Conservation (phyloP, 2,888 invertebrate species). For the Congeria kusceri region DNA sequence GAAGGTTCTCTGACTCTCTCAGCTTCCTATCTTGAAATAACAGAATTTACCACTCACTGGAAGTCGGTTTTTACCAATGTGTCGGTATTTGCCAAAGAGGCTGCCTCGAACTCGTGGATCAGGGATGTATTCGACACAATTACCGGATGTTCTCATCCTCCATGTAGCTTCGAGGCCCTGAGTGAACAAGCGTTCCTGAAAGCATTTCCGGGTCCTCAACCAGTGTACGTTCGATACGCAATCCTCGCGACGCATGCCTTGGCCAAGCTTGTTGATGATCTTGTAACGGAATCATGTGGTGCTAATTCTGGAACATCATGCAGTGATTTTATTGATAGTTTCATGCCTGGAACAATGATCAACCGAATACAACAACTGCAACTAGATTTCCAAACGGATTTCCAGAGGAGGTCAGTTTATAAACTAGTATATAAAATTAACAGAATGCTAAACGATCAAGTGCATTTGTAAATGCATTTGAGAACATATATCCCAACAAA, state of each 20-base stretch:
- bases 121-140: conserved; percentile 4
- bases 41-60: conserved; percentile 44
- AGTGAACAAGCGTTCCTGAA: not conserved
- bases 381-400: conserved; percentile 7
- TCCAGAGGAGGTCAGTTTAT: conserved; percentile 14
- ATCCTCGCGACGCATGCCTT: conserved; percentile 48
- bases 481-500: too few species aligned
- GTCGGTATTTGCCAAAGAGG: conserved; percentile 15
- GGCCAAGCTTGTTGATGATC: conserved; percentile 28
- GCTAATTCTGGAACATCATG: not conserved
- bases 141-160: not conserved
- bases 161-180: conserved; percentile 22
- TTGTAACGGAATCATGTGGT: too few species aligned
- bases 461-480: too few species aligned
- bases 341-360: not conserved
- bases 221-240: conserved; percentile 54
- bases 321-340: not conserved
- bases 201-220: conserved; percentile 17
- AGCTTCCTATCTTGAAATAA: conserved; percentile 21
- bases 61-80: conserved; percentile 33
- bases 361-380: conserved; percentile 1
- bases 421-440: not conserved
- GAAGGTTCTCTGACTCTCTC: conserved; percentile 33
- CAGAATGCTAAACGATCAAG: too few species aligned
- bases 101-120: conserved; percentile 35